Evolutionary conservation across 2,888 invertebrate species (phyloP).

Genomic region (Nemapogon koenigi): DNA sequence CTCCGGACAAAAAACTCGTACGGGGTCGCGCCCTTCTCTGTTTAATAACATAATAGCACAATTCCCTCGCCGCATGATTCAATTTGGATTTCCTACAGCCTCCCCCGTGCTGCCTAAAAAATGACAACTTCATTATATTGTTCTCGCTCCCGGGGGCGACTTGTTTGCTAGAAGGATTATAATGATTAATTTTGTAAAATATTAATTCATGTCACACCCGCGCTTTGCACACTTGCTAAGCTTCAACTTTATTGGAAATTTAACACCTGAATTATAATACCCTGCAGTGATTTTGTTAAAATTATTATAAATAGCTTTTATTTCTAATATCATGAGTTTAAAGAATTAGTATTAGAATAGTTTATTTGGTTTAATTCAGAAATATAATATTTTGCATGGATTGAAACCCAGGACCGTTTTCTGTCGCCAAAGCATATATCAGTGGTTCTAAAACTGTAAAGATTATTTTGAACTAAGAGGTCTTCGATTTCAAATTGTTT

Average conservation of each 20-base stretch:
- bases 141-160: conserved; percentile 54
- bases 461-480: too few relatives aligned
- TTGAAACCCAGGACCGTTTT: too few relatives aligned
- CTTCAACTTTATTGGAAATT: conserved; percentile 34
- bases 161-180: conserved; percentile 64
- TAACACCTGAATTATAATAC: conserved; percentile 4
- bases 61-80: conserved; percentile 72
- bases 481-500: too few relatives aligned
- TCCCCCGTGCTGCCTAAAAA: conserved; percentile 57
- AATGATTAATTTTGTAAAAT: conserved; percentile 64
- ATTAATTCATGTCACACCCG: conserved; percentile 59
- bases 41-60: conserved; percentile 74
- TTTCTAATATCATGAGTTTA: too few relatives aligned
- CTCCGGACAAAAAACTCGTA: conserved; percentile 47
- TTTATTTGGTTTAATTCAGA: too few relatives aligned
- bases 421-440: too few relatives aligned
- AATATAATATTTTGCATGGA: too few relatives aligned
- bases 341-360: too few relatives aligned
- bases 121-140: conserved; percentile 66
- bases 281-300: neutral
- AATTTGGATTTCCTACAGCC: conserved; percentile 71
- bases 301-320: too few relatives aligned
- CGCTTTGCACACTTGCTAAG: conserved; percentile 46
- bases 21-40: conserved; percentile 66
- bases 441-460: too few relatives aligned